Conservation (phyloP, 2,888 invertebrate species). For the Lepidochitona cinerea region DNA sequence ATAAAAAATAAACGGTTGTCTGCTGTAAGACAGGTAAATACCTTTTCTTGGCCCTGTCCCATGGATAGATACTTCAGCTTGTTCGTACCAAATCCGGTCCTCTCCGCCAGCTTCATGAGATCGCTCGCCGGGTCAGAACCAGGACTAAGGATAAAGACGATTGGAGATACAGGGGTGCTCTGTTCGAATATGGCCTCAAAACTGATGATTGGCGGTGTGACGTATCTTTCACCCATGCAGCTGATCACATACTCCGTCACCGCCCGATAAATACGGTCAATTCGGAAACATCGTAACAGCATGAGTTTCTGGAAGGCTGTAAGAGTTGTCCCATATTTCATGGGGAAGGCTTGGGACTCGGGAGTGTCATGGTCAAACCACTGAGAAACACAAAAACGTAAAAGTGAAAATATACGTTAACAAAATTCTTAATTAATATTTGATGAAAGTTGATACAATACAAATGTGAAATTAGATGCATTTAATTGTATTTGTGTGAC, state of each 20-base stretch:
- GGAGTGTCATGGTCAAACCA: constrained; percentile 91
- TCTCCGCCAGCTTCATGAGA: constrained; percentile 71
- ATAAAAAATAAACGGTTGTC: no score
- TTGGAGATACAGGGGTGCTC: constrained; percentile 79
- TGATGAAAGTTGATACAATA: not conserved
- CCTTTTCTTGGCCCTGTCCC: constrained; percentile 72
- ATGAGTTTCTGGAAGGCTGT: constrained; percentile 81
- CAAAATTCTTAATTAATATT: no score
- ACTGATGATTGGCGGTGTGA: constrained; percentile 89
- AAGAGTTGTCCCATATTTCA: constrained; percentile 78
- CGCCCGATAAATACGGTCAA: constrained; percentile 90
- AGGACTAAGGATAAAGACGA: constrained; percentile 72
- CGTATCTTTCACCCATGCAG: constrained; percentile 89
- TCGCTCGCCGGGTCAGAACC: constrained; percentile 72
- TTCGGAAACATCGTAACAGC: constrained; percentile 89
- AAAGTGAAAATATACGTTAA: not conserved
- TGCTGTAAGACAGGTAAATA: no score
- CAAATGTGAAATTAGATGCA: not conserved
- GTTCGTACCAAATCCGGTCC: constrained; percentile 70
- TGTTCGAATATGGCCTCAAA: constrained; percentile 88
- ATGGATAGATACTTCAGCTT: constrained; percentile 72
- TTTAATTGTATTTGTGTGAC: no score
- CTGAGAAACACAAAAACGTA: constrained; percentile 69
- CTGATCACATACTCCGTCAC: constrained; percentile 86
- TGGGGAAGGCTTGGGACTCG: constrained; percentile 81